Base-by-base conservation (phyloP, 2,113 vertebrate species). In the Clarias batrachus region DNA sequence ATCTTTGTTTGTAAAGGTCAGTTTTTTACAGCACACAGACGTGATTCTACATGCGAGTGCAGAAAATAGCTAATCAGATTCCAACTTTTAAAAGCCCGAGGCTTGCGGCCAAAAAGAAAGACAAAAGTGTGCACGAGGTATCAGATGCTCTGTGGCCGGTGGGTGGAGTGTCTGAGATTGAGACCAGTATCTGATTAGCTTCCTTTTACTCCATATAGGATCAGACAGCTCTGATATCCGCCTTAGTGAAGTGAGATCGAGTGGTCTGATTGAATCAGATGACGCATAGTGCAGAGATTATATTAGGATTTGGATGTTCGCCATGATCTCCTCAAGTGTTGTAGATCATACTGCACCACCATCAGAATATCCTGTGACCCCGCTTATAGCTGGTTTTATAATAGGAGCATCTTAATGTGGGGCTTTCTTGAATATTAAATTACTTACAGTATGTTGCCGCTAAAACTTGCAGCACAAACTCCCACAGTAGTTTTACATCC, bases 51-150 rank as follows among this genome's bases (percentile, higher is more conserved):
- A 73, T 73, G 70, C 33, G 27, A 56, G 74, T 77, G 48, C 74
- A n/a, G 48, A 77, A n/a, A 77, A 48, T 48, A 56, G 76, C 76
- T 30, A 78, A 78, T 57, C 10, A 52, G 73, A 52, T 76, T 52
- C 21, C 41, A 48, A 57, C 52, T n/a, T 78, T 78, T 25, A 5
- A 56, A 78, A 56, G 74, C 37, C 21, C 12, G 71, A 25, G 10
- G 21, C 71, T 74, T 41, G 74, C 27, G 52, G 48, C 74, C 14
- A 30, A 30, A 27, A 77, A 56, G 3, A n/a, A 3, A n/a, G 4
- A 30, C 33, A 33, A 4, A 13, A 56, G 16, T 30, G 52, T 56
- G 54, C n/a, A 57, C 10, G 57, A 57, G 54, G 76, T 78, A 78
- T 78, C 54, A 19, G 54, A 19, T 78, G 76, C 25, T 77, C 48